These are phyloP conservation scores for Nothoprocta perdicaria DNA, from an alignment of 2,113 vertebrate genomes.

Conservation along the genomic window DNA sequence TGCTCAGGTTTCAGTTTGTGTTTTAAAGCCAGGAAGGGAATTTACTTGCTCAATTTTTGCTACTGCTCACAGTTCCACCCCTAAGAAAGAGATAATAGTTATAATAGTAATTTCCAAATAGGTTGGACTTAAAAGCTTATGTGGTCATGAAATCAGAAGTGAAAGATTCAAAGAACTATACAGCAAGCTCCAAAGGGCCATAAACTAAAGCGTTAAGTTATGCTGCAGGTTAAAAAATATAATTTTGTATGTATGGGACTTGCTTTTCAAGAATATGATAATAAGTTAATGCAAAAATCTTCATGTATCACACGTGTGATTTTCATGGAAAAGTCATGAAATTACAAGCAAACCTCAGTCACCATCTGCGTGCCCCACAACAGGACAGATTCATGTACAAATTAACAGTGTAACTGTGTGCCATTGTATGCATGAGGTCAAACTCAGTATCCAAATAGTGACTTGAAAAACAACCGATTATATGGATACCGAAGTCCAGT, in stretches of 20 bases:
- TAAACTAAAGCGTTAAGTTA: conserved; percentile 17
- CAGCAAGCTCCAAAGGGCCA: conserved; percentile 9
- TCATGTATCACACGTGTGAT: background rate
- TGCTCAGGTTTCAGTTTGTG: conserved; percentile 39
- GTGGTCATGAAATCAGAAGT: background rate
- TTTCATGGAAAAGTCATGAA: background rate
- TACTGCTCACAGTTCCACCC: background rate
- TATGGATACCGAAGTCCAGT: background rate
- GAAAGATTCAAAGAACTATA: conserved; percentile 15
- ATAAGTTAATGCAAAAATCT: conserved; percentile 5
- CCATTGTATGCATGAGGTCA: background rate
- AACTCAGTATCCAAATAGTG: background rate
- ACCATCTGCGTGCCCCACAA: background rate
- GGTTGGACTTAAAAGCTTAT: background rate
- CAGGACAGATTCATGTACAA: background rate
- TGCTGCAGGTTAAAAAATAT: conserved; percentile 3
- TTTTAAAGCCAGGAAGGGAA: conserved; percentile 40
- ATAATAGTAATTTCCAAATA: background rate
- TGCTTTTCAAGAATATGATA: conserved; percentile 18
- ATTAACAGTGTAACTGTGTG: background rate
- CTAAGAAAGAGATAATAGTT: background rate
- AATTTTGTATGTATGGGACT: conserved; percentile 7
- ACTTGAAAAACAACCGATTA: background rate
- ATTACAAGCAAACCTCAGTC: background rate
- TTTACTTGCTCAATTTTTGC: conserved; percentile 24